phyloP scores from a whole-genome alignment of 1,140 invertebrate species.

The Penaeus vannamei region DNA sequence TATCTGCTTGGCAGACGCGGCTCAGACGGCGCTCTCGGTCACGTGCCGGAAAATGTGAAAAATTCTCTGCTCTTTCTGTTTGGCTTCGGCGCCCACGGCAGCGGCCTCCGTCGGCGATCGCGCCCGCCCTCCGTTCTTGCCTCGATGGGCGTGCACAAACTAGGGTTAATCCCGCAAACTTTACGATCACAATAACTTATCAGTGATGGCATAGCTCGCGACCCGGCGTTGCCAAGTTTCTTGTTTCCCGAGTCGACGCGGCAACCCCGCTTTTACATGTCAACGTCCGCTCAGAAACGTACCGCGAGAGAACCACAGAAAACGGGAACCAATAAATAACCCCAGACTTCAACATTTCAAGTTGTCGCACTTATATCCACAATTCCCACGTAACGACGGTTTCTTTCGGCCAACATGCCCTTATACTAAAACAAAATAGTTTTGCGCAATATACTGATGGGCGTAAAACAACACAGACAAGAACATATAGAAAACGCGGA shows the following conservation, averaged over 20 bases:
- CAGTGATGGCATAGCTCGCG: too few species aligned
- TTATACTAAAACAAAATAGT: too few species aligned
- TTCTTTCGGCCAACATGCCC: too few species aligned
- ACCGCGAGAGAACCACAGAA: not conserved
- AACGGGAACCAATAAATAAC: constrained; percentile 10
- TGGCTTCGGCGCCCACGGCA: not conserved
- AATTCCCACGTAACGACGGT: too few species aligned
- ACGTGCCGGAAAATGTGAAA: constrained; percentile 15
- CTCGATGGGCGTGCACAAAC: too few species aligned
- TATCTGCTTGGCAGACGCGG: not conserved
- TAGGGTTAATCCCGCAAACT: too few species aligned
- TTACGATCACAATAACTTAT: too few species aligned
- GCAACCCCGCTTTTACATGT: not conserved
- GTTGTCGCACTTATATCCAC: too few species aligned
- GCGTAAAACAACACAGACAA: not conserved
- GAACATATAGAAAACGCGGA: not conserved
- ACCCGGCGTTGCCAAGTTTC: too few species aligned
- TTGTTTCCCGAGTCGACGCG: not conserved
- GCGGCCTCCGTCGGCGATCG: too few species aligned
- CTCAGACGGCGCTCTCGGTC: constrained; percentile 18
- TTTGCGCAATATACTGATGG: too few species aligned
- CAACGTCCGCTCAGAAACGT: constrained; percentile 24
- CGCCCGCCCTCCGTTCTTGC: too few species aligned
- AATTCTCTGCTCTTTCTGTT: not conserved
- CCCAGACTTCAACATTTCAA: not conserved